Percentiles rank a stretch among this genome's conserved stretches.
phyloP scores from a whole-genome alignment of 1,140 invertebrate species.

The Plodia interpunctella region DNA sequence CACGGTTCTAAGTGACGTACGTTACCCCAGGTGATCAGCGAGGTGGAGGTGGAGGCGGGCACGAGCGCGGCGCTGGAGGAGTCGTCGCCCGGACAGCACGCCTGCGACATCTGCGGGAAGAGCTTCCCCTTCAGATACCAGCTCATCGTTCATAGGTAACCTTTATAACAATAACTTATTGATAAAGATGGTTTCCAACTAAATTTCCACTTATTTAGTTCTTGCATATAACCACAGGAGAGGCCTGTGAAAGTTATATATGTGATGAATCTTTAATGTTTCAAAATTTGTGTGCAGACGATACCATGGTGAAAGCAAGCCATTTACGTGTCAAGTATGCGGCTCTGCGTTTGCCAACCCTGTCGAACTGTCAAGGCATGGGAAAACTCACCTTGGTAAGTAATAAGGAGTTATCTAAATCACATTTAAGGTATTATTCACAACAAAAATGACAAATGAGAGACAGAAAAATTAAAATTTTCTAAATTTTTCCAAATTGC shows the following conservation, averaged over 20 bases:
- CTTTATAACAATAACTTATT: too few species aligned
- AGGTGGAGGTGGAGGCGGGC: slow-evolving; percentile 78
- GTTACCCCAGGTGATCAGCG: slow-evolving; percentile 52
- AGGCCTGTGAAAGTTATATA: too few species aligned
- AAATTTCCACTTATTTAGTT: too few species aligned
- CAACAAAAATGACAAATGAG: too few species aligned
- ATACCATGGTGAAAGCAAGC: slow-evolving; percentile 90
- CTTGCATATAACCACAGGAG: too few species aligned
- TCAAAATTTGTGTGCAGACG: slow-evolving; percentile 69
- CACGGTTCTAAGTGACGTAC: too few species aligned
- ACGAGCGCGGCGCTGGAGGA: slow-evolving; percentile 72
- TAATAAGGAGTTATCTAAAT: too few species aligned
- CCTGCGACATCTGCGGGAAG: slow-evolving; percentile 90
- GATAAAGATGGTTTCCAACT: too few species aligned
- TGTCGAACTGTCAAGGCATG: slow-evolving; percentile 86
- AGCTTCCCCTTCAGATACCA: slow-evolving; percentile 92
- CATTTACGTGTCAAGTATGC: slow-evolving; percentile 90
- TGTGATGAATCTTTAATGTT: too few species aligned
- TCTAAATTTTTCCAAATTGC: too few species aligned
- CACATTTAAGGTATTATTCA: too few species aligned
- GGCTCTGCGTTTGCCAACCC: slow-evolving; percentile 88
- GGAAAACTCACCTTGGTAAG: slow-evolving; percentile 88
- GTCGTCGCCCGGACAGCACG: slow-evolving; percentile 80
- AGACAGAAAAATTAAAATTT: too few species aligned
- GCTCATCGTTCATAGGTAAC: slow-evolving; percentile 84